Evolutionary conservation across 1,140 invertebrate species (phyloP), one percentile per base, ranked within the genome.

Genomic region (Spodoptera litura): DNA sequence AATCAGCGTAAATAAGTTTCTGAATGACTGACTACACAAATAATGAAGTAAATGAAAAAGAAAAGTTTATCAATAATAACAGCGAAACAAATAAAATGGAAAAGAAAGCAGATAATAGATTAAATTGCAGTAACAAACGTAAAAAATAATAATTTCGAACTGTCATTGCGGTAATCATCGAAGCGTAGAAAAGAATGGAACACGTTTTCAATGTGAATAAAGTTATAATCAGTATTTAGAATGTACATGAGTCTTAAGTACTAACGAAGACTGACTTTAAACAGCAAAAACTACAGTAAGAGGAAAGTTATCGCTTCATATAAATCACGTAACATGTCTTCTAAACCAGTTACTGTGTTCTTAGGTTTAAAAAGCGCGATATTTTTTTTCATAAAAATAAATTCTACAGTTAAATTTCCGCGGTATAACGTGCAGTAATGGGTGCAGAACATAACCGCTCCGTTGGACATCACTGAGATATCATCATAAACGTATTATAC

Each of bases 91-190:
- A 78, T 78, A 82, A 78, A 82, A 82, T 82, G 52, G 49, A 85
- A 81, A 74, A 64, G 80, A 86, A 88, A 87, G 82, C 83, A 56
- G 59, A 79, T 81, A 86, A 80, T 66, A 44, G 75, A 76, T 70
- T 75, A 81, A 73, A 80, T 80, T 81, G 83, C 64, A 31, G 74
- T 56, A 77, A 79, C 75, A 84, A 73, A 73, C 35, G 71, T 38
- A 35, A 38, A 58, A 73, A 73, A 44, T 44, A 79, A 27, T 25
- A 62, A 56, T 71, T n/a, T 38, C 13, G 1, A 56, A 58, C 51
- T 72, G 49, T 15, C 31, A 72, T 72, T 61, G 59, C 27, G 12
- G 13, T 15, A 73, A 31, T 55, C 51, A 56, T 27, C 64, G 64
- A 68, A 68, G 44, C 64, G 64, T 68, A 12, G 35, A 35, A 25